phyloP scores from a whole-genome alignment of 2,888 invertebrate species.

The Dexiosoma caninum region DNA sequence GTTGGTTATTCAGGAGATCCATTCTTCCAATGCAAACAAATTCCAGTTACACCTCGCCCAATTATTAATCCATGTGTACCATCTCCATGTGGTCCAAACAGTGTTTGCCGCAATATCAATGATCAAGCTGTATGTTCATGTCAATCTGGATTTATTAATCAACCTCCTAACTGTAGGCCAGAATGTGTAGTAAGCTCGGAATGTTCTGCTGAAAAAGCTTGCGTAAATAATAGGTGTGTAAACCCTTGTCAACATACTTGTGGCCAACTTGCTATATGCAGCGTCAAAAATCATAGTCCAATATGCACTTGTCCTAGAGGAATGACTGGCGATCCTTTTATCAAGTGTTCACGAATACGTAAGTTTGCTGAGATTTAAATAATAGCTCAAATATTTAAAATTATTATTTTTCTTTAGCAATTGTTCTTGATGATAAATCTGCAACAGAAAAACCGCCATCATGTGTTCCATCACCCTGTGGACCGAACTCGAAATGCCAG shows the following conservation, averaged over 20 bases:
- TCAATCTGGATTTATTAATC: conserved; percentile 86
- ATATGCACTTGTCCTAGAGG: conserved; percentile 91
- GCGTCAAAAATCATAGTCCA: conserved; percentile 90
- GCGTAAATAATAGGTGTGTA: conserved; percentile 89
- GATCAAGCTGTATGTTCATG: conserved; percentile 92
- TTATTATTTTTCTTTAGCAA: conserved; percentile 54
- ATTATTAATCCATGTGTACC: conserved; percentile 87
- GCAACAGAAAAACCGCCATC: conserved; percentile 84
- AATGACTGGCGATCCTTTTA: conserved; percentile 92
- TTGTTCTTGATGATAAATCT: conserved; percentile 67
- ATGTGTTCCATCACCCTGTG: conserved; percentile 90
- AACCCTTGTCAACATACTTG: conserved; percentile 93
- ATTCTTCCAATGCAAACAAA: conserved; percentile 85
- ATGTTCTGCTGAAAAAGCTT: conserved; percentile 89
- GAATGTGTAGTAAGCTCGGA: conserved; percentile 93
- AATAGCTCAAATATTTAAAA: not conserved
- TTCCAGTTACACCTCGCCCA: conserved; percentile 75
- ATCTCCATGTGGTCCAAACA: conserved; percentile 92
- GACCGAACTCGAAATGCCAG: conserved; percentile 89
- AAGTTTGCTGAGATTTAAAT: conserved; percentile 76
- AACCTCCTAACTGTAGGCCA: conserved; percentile 89
- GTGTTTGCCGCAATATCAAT: conserved; percentile 88
- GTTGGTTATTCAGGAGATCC: conserved; percentile 89
- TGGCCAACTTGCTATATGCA: conserved; percentile 90
- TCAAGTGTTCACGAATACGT: conserved; percentile 85